Base-by-base conservation (phyloP, 2,888 invertebrate species). In the Zeuzera pyrina region DNA sequence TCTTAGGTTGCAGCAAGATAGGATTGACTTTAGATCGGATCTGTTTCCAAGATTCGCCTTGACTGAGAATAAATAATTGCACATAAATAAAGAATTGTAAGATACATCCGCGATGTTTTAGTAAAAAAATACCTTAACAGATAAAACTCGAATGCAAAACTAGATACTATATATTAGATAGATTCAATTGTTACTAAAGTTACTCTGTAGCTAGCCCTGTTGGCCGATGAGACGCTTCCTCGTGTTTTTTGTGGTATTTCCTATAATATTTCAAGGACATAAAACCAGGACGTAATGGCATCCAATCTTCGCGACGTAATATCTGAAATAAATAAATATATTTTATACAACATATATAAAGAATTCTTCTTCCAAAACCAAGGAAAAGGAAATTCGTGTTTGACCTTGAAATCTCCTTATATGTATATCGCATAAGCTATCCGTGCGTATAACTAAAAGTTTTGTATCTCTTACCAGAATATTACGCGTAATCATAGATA, bases 31-130 rank as follows among this genome's bases (percentile, higher is more conserved):
- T 88, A 16, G 85, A 85, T 24, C 91, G 81, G 39, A 91, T 86
- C 38, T 84, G 70, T 58, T 89, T 87, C 91, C 91, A 91, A 35
- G 87, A 87, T 49, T 89, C 87, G 1, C 91, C 91, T 57, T 91
- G 89, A 4, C 91, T 91, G 57, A 4, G 31, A 30, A 8, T 3
- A 29, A 22, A 11, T 22, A 3, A 22, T n/a, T 22, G 3, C 11
- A 1, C 2, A 22, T 22, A 22, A n/a, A 4, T 10, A 22, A 10
- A 4, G n/a, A 2, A 22, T 2, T 8, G 2, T 22, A 2, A 19
- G n/a, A n/a, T n/a, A 19, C 8, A 19, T 6, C 8, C 19, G 21
- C 10, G 5, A 21, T 3, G 3, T 21, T 10, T 21, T n/a, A 21
- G 2, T 21, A 3, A n/a, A 21, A 21, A 22, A 22, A 22, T 8